Base-by-base conservation (phyloP, 1,140 invertebrate genomes). In the Lepidurus apus region DNA sequence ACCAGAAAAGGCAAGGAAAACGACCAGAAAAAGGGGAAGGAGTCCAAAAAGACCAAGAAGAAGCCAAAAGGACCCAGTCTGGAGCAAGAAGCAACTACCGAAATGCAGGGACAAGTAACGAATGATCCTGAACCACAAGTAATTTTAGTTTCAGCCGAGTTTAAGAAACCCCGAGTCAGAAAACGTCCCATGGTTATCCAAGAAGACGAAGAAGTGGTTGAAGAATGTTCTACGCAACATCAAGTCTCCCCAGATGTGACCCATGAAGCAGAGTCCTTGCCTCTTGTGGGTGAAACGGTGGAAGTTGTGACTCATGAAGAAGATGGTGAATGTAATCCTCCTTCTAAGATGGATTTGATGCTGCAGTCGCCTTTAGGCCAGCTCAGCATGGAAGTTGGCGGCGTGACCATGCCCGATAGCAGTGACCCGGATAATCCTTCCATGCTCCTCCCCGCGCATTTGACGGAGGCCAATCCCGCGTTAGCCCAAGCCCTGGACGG, bases 381-480 rank as follows among this genome's bases (percentile, higher is more conserved):
- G 42, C 45, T 77, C 5, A 42, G 76, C 53, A 53, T 77, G 42
- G 17, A 77, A 21, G 26, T 42, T 34, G 76, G 76, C 34, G 76
- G 76, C 10, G 45, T 77, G 4, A 77, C 76, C 17, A 65, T 77
- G 24, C 65, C 24, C 76, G 24, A 8, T 21, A 9, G 44, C 44
- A 26, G 13, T 26, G n/a, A 77, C 42, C 10, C 76, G 34, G 76
- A 42, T 17, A 65, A 65, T 43, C 76, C 76, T 26, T 77, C 76
- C 42, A 53, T 77, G 45, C 45, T 77, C 42, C 44, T 77, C 34
- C 42, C n/a, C 11, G 44, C 42, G 11, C 26, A 45, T n/a, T 10
- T 77, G n/a, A 42, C 76, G 9, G 42, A 77, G 53, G 76, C 76
- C 45, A 77, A 77, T 45, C 76, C 76, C 17, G 76, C 76, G 17